These are phyloP conservation scores for Toxostoma redivivum DNA, from an alignment of 2,113 vertebrate species.

Conservation along the genomic window DNA sequence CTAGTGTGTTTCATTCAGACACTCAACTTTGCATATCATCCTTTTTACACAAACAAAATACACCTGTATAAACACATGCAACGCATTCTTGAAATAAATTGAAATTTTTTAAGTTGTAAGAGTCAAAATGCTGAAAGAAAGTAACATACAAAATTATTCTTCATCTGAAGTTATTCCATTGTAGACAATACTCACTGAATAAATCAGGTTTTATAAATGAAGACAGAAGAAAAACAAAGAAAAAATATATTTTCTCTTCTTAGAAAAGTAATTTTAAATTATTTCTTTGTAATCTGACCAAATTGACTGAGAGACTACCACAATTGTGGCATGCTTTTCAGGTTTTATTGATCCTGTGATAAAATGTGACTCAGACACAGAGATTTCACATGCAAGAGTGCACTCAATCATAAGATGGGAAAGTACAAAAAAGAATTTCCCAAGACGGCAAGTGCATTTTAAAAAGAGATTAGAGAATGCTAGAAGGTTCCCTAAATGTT, in stretches of 20 bases:
- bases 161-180: background rate
- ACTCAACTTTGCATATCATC: background rate
- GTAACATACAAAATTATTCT: background rate
- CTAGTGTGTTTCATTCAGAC: background rate
- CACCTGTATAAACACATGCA: background rate
- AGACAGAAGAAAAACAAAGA: background rate
- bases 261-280: background rate
- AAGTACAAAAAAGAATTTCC: constrained; percentile 33
- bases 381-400: background rate
- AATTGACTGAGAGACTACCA: background rate
- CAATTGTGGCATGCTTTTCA: background rate
- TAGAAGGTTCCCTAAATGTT: background rate
- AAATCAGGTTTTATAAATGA: background rate
- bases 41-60: background rate
- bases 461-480: background rate
- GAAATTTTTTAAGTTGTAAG: background rate
- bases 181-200: background rate
- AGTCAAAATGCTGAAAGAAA: background rate
- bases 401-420: background rate
- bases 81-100: background rate
- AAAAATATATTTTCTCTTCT: background rate
- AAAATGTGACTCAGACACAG: background rate
- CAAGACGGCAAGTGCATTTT: background rate
- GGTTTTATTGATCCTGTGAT: constrained; percentile 3
- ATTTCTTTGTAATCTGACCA: background rate